Base-by-base conservation (phyloP, 1,140 invertebrate species). In the Apis dorsata region DNA sequence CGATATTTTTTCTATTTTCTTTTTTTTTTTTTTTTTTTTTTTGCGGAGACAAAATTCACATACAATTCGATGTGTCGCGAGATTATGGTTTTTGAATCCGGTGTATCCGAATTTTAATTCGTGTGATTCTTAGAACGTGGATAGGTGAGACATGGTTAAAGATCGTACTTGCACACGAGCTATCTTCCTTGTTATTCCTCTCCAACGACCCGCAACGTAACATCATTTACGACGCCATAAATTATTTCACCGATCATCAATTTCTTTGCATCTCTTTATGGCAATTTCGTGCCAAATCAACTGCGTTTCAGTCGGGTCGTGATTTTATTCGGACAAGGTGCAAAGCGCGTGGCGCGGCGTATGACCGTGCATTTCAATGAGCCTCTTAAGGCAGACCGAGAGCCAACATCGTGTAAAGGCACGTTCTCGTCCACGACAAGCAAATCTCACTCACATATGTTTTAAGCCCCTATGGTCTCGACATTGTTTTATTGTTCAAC, bases 291-390 rank as follows among this genome's bases (percentile, higher is more conserved):
- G 65, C 11, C 34, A 68, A 44, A 68, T 34, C 34, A 44, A 11
- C 15, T 34, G 7, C n/a, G 65, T 49, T 49, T 69, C 51, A 62
- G 19, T 21, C 69, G 55, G 75, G 21, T 80, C 63, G 77, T 81
- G 79, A 81, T 84, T 84, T 69, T 24, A 74, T 70, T 57, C 68
- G 62, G 79, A 84, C 77, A 66, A 71, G 81, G 79, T 82, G 85
- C 71, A 73, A 84, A 84, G 76, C 62, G 74, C 65, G 83, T 79
- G 65, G 66, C 84, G 69, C 84, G 68, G 88, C 86, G 89, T 89
- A 87, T 92, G 90, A 88, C 87, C 85, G 85, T 83, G 89, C 90
- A 91, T 92, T 79, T 77, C 78, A 89, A 91, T 91, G 90, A 91
- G 86, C 85, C 84, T 90, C 90, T 91, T 88, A 89, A 85, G 83